A percentile compares a stretch with the other conserved stretches of the same genome.
phyloP scores from a whole-genome alignment of 2,888 invertebrate genomes.

The Orchestes rusci region DNA sequence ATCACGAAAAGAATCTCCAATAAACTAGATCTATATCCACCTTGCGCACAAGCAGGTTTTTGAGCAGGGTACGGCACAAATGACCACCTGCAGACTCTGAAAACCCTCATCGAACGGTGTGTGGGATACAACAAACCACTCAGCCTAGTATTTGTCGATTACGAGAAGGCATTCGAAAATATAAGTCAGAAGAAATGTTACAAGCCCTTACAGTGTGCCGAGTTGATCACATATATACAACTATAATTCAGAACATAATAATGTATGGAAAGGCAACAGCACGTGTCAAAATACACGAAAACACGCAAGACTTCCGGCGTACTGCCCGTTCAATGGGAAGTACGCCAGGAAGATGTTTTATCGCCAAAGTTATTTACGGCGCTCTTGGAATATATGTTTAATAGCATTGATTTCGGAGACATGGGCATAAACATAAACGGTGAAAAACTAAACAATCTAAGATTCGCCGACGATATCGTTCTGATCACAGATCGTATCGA shows the following conservation, averaged over 20 bases:
- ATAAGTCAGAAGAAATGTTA: not conserved
- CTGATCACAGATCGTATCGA: not conserved
- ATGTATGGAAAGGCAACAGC: conserved; percentile 1
- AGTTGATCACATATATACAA: conserved; percentile 1
- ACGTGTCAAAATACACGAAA: conserved; percentile 1
- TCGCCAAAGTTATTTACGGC: conserved; percentile 4
- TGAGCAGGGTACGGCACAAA: not conserved
- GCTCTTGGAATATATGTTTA: conserved; percentile 4
- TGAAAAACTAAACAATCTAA: not conserved
- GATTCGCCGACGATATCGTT: not conserved
- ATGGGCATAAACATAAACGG: not conserved
- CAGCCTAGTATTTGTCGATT: not conserved
- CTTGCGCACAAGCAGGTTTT: not conserved
- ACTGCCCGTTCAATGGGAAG: not conserved
- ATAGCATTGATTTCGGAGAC: not conserved
- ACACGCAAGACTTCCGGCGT: conserved; percentile 3
- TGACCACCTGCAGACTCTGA: not conserved
- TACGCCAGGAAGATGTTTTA: not conserved
- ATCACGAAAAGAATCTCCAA: conserved; percentile 1
- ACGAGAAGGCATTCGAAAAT: conserved; percentile 1
- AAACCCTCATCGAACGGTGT: conserved; percentile 3
- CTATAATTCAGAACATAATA: conserved; percentile 3
- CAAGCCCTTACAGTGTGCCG: not conserved
- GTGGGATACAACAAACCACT: conserved; percentile 4
- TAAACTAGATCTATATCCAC: conserved; percentile 1